A percentile compares a stretch with the other conserved stretches of the same genome.
phyloP scores from a whole-genome alignment of 1,140 invertebrate species.

The Dendroctonus ponderosae region DNA sequence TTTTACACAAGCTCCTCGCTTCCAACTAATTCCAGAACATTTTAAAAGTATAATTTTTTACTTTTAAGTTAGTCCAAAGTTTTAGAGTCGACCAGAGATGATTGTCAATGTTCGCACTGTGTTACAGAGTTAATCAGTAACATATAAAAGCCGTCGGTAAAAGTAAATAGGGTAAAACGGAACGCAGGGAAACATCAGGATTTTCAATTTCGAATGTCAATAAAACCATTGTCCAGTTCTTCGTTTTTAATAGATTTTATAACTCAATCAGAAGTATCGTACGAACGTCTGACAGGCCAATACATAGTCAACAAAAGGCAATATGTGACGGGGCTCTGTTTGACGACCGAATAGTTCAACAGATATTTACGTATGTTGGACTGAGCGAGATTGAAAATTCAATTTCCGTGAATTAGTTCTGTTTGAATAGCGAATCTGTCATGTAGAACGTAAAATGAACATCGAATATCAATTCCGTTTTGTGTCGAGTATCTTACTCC shows the following conservation, averaged over 20 bases:
- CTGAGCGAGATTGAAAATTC: constrained; percentile 40
- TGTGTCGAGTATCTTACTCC: constrained; percentile 28
- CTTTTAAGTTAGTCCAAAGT: not conserved
- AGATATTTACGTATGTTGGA: constrained; percentile 29
- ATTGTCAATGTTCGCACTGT: not conserved
- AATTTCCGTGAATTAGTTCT: constrained; percentile 47
- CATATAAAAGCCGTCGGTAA: not conserved
- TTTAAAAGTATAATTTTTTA: not conserved
- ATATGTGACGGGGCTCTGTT: constrained; percentile 41
- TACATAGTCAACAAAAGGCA: constrained; percentile 40
- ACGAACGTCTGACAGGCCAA: constrained; percentile 26
- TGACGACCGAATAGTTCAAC: constrained; percentile 39
- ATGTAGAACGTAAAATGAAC: constrained; percentile 40
- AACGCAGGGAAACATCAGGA: not conserved
- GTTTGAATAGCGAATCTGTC: constrained; percentile 46
- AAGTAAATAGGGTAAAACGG: not conserved
- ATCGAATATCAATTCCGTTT: constrained; percentile 37
- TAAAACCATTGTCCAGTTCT: constrained; percentile 8
- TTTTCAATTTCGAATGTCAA: constrained; percentile 20
- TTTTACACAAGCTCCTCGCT: too few relatives aligned
- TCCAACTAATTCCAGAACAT: too few relatives aligned
- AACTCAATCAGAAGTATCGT: constrained; percentile 20
- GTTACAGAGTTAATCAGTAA: too few relatives aligned
- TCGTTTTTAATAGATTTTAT: constrained; percentile 26
- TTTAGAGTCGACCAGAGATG: not conserved